phyloP scores from a whole-genome alignment of 2,797 vertebrate species.

The Poeciliopsis paucimaculata region DNA sequence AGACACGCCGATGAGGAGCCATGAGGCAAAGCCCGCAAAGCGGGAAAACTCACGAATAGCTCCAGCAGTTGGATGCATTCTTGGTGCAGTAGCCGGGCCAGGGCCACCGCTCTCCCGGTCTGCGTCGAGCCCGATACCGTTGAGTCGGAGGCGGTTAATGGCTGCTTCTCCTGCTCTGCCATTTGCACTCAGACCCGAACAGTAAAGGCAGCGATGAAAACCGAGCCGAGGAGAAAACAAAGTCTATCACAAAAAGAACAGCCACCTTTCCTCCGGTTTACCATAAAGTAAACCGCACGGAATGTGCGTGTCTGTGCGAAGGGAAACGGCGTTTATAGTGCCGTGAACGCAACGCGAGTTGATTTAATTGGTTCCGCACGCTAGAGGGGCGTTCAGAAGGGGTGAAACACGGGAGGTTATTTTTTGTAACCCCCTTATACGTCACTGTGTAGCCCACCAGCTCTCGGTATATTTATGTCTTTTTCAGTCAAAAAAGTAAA shows the following conservation, averaged over 20 bases:
- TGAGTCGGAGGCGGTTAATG: constrained; percentile 36
- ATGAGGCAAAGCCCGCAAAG: not conserved
- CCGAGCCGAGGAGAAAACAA: not conserved
- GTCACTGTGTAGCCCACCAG: not conserved
- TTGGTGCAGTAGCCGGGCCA: constrained; percentile 74
- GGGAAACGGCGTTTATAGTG: constrained; percentile 46
- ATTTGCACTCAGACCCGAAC: constrained; percentile 57
- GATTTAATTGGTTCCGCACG: constrained; percentile 73
- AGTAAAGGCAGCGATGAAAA: not conserved
- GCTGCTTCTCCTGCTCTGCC: constrained; percentile 67
- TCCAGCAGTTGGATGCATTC: constrained; percentile 75
- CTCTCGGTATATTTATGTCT: not conserved
- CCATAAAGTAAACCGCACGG: not conserved
- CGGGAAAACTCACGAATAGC: constrained; percentile 77
- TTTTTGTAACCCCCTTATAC: not conserved
- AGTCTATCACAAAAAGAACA: not conserved
- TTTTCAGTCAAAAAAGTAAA: too few species aligned
- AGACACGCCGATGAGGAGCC: not conserved
- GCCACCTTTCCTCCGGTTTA: too few species aligned
- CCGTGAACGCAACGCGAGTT: constrained; percentile 29
- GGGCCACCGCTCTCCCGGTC: constrained; percentile 68
- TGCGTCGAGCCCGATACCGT: constrained; percentile 46
- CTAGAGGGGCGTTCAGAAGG: constrained; percentile 53
- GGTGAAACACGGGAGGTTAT: not conserved
- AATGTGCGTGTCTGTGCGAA: not conserved